Base-by-base conservation (phyloP, 2,797 vertebrate species). In the Thripadectes ignobilis region DNA sequence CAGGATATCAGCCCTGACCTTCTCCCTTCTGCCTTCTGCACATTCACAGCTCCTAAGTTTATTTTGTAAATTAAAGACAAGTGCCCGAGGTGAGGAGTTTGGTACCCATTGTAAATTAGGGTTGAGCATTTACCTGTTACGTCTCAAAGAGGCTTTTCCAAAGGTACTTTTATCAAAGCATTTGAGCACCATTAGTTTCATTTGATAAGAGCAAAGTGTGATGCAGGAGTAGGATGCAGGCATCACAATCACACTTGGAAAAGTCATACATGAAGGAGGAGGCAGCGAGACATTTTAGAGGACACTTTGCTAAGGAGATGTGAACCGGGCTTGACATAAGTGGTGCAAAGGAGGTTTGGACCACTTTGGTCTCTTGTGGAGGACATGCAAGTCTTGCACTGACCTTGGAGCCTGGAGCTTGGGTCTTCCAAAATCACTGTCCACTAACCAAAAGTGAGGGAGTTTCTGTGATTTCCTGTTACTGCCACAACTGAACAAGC, bases 301-400 rank as follows among this genome's bases (percentile, higher is more conserved):
- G 52, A 32, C 9, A 0, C 2, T 58, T 69, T 52, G 30, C 24
- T 16, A 69, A 55, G 49, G 45, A 54, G 22, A 12, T 27, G 13
- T 1, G 11, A 57, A 52, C 21, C 46, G 34, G 16, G 11, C 5
- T 51, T 93, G 21, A 9, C 2, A 2, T 49, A 48, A 71, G 83
- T 51, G 51, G 15, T 72, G 62, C 22, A 81, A 63, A 77, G 14
- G 5, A 48, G 32, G 57, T 72, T 30, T 55, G 54, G n/a, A 75
- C 8, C 3, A 20, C 36, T 81, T 84, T 51, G 27, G 4, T 22
- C 6, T 63, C 16, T 39, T 7, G 1, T 43, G 26, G 26, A 68
- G 30, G 34, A 41, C 18, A 12, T 10, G 18, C 0, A 0, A 63
- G 21, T 20, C 23, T 27, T 36, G 11, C 5, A 36, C 2, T 46